These are phyloP conservation scores for Chymomyza procnemis DNA, from an alignment of 2,888 invertebrate genomes.

Conservation along the genomic window DNA sequence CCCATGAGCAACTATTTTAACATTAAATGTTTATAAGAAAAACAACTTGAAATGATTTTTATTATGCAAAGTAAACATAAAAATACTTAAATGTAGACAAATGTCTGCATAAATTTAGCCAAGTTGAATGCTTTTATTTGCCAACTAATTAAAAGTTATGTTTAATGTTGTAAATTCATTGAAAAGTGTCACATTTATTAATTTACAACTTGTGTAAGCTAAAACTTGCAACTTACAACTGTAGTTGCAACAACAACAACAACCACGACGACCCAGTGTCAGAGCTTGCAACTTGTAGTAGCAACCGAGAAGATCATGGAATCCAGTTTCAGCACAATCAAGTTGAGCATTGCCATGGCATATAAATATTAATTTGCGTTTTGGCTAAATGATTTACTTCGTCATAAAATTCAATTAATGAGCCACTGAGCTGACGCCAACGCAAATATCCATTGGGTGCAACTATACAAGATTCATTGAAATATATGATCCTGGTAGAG, in stretches of 20 bases:
- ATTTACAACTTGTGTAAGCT: conserved; percentile 43
- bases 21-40: background rate
- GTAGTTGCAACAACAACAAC: conserved; percentile 9
- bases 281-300: conserved; percentile 9
- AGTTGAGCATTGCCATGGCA: conserved; percentile 9
- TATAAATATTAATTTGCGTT: conserved; percentile 68
- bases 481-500: conserved; percentile 16
- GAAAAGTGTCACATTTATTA: conserved; percentile 39
- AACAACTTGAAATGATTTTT: background rate
- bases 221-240: conserved; percentile 25
- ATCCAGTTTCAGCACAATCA: conserved; percentile 15
- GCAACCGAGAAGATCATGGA: conserved; percentile 1
- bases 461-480: conserved; percentile 20
- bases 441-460: background rate
- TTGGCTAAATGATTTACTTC: conserved; percentile 59
- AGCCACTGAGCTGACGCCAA: conserved; percentile 19
- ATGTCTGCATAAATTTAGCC: background rate
- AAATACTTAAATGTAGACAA: background rate
- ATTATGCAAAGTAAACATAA: background rate
- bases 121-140: background rate
- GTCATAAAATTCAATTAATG: conserved; percentile 57
- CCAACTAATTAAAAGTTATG: conserved; percentile 57
- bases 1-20: too few species aligned
- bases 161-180: conserved; percentile 40
- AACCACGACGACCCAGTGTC: background rate